Percentiles rank a stretch among this genome's conserved stretches.
These are phyloP conservation scores for Aelia acuminata DNA, from an alignment of 2,888 invertebrate species.

Conservation along the genomic window DNA sequence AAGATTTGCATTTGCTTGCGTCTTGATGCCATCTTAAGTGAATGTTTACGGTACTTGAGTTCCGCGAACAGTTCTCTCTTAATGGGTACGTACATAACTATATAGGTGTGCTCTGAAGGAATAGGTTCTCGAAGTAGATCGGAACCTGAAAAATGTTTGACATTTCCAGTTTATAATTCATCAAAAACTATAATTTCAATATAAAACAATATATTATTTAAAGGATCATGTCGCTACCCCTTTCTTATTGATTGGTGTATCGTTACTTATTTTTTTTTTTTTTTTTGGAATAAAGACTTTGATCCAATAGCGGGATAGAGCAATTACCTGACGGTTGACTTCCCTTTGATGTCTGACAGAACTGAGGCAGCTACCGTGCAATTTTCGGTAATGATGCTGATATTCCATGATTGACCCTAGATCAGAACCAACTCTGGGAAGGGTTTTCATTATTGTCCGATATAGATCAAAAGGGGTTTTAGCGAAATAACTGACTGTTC, in stretches of 20 bases:
- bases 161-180: no score
- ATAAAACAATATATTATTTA: no score
- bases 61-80: no score
- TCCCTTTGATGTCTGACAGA: neutral
- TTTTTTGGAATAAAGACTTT: neutral
- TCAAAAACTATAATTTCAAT: no score
- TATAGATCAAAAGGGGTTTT: neutral
- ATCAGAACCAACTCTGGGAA: neutral
- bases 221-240: neutral
- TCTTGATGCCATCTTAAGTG: neutral
- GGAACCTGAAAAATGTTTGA: no score
- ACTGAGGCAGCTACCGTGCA: neutral
- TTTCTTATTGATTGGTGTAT: neutral
- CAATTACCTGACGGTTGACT: neutral
- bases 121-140: no score
- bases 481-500: neutral
- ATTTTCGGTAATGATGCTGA: neutral
- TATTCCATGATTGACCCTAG: neutral
- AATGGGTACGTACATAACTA: no score
- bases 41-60: neutral
- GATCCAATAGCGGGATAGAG: neutral
- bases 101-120: no score
- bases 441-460: neutral
- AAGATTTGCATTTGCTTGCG: neutral
- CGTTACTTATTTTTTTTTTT: neutral